Percentiles rank a stretch among this genome's conserved stretches.
These are phyloP conservation scores for Xanthia togata DNA, from an alignment of 2,888 invertebrate genomes.

Conservation along the genomic window DNA sequence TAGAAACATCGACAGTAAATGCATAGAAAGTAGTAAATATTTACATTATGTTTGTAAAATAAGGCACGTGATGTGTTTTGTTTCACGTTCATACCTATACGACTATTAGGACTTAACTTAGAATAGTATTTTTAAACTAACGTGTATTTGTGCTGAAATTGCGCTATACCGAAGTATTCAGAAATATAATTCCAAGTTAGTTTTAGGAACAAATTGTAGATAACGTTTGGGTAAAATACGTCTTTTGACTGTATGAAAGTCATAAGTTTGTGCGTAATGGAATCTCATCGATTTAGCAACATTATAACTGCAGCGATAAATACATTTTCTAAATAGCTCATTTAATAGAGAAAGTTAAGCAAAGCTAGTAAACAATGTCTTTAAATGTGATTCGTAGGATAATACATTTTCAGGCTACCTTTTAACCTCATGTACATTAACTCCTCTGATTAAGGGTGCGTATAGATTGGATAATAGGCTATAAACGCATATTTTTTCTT, in stretches of 20 bases:
- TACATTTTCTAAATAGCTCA: not conserved
- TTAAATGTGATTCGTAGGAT: constrained; percentile 35
- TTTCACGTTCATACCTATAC: constrained; percentile 48
- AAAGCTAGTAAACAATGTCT: constrained; percentile 43
- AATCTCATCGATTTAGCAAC: not conserved
- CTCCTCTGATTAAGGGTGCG: not conserved
- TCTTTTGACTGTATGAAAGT: not conserved
- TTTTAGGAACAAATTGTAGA: constrained; percentile 33
- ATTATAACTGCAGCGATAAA: not conserved
- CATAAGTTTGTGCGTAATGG: constrained; percentile 12
- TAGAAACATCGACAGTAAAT: constrained; percentile 62
- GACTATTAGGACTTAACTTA: constrained; percentile 1
- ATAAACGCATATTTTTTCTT: too few species aligned
- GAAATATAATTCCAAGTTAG: constrained; percentile 25
- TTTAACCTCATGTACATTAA: not conserved
- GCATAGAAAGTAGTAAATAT: constrained; percentile 61
- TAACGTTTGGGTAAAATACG: not conserved
- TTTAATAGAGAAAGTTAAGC: constrained; percentile 12
- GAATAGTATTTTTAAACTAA: constrained; percentile 15
- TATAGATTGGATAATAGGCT: not conserved
- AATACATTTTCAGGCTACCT: constrained; percentile 38
- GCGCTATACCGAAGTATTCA: constrained; percentile 8
- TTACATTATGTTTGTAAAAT: constrained; percentile 51
- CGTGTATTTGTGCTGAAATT: constrained; percentile 11
- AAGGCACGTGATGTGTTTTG: constrained; percentile 63